phyloP scores from a whole-genome alignment of 2,113 vertebrate species.

The Picathartes gymnocephalus region DNA sequence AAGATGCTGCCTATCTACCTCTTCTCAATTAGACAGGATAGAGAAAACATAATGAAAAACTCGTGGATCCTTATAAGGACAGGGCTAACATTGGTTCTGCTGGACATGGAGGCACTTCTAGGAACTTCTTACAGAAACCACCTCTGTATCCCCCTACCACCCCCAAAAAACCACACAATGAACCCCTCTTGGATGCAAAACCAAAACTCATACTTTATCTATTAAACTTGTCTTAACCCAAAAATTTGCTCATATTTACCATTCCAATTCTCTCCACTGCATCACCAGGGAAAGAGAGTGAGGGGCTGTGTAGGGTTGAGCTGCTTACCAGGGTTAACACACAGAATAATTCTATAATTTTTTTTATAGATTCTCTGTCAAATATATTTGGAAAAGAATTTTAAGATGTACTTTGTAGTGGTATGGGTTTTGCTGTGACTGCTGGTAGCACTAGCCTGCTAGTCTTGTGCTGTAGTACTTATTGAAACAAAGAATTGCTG shows the following conservation, averaged over 20 bases:
- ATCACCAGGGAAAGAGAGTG: rapidly evolving
- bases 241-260: not conserved
- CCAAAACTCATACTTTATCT: not conserved
- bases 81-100: not conserved
- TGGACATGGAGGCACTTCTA: not conserved
- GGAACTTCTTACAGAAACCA: not conserved
- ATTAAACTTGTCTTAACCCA: not conserved
- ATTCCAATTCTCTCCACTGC: not conserved
- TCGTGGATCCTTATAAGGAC: not conserved
- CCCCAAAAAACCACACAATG: rapidly evolving
- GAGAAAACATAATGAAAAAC: not conserved
- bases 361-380: not conserved
- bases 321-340: not conserved
- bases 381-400: not conserved
- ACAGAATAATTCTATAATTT: not conserved
- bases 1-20: not conserved
- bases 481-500: not conserved
- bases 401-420: not conserved
- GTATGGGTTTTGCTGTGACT: not conserved
- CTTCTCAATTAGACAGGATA: not conserved
- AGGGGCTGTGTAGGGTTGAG: not conserved
- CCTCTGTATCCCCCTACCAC: rapidly evolving
- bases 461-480: not conserved
- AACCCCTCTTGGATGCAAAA: rapidly evolving
- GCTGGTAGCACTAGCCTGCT: not conserved